Percentiles rank a stretch among this genome's conserved stretches.
Evolutionary conservation across 2,797 vertebrate species (phyloP).

Genomic region (Phyllotis vaccarum): DNA sequence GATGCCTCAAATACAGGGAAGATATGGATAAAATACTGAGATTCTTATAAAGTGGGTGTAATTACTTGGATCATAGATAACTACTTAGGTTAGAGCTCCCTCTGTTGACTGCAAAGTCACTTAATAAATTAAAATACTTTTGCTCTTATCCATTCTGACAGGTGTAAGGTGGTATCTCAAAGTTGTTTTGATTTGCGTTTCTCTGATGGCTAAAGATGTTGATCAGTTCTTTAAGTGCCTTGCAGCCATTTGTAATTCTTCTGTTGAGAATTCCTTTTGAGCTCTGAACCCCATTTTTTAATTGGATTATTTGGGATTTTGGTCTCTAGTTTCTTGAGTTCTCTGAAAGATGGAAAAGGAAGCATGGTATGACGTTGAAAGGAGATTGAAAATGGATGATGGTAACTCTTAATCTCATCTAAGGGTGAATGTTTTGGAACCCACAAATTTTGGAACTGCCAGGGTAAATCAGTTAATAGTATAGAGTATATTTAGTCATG

Average conservation of each 20-base stretch:
- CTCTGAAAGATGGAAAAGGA: conserved; percentile 62
- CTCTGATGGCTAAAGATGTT: too few relatives aligned
- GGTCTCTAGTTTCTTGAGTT: too few relatives aligned
- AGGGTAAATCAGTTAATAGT: background rate
- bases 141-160: background rate
- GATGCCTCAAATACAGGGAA: too few relatives aligned
- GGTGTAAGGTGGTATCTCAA: too few relatives aligned
- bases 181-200: too few relatives aligned
- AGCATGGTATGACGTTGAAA: conserved; percentile 19
- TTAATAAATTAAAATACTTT: conserved; percentile 57
- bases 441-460: conserved; percentile 44
- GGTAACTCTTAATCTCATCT: conserved; percentile 39
- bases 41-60: conserved; percentile 20
- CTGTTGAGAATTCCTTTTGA: too few relatives aligned
- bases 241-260: too few relatives aligned
- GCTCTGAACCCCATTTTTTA: too few relatives aligned
- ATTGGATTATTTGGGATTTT: too few relatives aligned
- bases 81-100: conserved; percentile 82
- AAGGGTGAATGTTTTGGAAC: background rate
- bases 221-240: too few relatives aligned
- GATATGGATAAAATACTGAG: background rate
- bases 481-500: background rate
- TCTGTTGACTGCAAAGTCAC: conserved; percentile 73
- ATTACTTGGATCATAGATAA: conserved; percentile 64
- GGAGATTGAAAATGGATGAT: background rate